Evolutionary conservation across 2,113 vertebrate genomes (phyloP), one percentile per base, ranked within the genome.

Genomic region (Pyrgilauda ruficollis): DNA sequence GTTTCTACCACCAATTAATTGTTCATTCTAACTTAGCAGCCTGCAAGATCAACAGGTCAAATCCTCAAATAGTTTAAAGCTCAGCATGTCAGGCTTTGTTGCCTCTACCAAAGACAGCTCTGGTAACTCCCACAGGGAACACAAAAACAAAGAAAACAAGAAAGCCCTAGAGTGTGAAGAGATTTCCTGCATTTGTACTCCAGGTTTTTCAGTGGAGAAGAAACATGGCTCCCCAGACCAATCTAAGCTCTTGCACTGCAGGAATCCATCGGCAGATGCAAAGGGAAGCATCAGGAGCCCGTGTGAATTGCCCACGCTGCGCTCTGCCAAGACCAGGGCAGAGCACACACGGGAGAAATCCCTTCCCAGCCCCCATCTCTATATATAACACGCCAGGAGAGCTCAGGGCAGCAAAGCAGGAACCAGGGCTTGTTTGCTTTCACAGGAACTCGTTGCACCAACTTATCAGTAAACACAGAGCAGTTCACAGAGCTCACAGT

Each of bases 1-100:
- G 94, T 97, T 96, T 91, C 94, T 91, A 91, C 41, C 84, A 86
- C 84, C 78, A 96, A 96, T 93, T 96, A 97, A 90, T 84, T 92
- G 82, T 70, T 74, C 63, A 79, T 80, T 69, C 59, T 76, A 86
- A 90, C 64, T 91, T 62, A 87, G 64, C 76, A 91, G 58, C 78
- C 91, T 18, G 52, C 52, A 73, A 93, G 81, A 96, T 76, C 85
- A 80, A 68, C 28, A 90, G 77, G 83, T 96, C 96, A 95, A 90
- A 87, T n/a, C 78, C 91, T 93, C 91, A 87, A 92, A 94, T 22
- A 96, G 76, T 94, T 96, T 90, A 80, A 96, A 90, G 79, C 30
- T 75, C 26, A 17, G 43, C 35, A 39, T 19, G 3, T 44, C 80
- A 89, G 46, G 43, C 79, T 94, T 76, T 76, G 49, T 18, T 67